These are phyloP conservation scores for Podarcis cretensis DNA, from an alignment of 2,113 vertebrate species.

Conservation along the genomic window DNA sequence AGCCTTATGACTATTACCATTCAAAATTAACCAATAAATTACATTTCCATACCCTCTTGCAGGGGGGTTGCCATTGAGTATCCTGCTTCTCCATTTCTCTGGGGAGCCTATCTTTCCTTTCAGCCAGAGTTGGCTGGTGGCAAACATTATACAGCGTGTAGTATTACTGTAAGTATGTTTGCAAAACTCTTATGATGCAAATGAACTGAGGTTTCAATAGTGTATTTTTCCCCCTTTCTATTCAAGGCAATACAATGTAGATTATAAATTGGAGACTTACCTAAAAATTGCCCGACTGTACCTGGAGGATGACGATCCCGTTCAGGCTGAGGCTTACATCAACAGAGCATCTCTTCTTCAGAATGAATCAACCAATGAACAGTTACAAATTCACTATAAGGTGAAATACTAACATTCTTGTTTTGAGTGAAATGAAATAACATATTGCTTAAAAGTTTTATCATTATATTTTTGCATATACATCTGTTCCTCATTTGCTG, in stretches of 20 bases:
- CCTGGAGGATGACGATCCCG: slow-evolving; percentile 96
- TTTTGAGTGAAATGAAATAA: slow-evolving; percentile 2
- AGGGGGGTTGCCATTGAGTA: background rate
- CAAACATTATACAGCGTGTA: background rate
- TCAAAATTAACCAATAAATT: too few species aligned
- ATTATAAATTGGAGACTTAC: slow-evolving; percentile 98
- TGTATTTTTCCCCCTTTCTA: slow-evolving; percentile 34
- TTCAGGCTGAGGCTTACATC: slow-evolving; percentile 98
- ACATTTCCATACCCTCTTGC: too few species aligned
- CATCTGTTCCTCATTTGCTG: background rate
- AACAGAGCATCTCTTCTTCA: slow-evolving; percentile 97
- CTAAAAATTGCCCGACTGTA: slow-evolving; percentile 97
- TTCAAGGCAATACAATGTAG: slow-evolving; percentile 94
- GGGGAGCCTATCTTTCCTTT: background rate
- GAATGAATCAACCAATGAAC: slow-evolving; percentile 98
- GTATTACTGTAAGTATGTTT: background rate
- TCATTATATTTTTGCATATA: background rate
- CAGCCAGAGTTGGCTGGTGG: background rate
- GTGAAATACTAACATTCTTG: slow-evolving; percentile 63
- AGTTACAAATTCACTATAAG: slow-evolving; percentile 99
- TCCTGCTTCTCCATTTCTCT: background rate
- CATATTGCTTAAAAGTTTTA: background rate
- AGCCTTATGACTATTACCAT: too few species aligned
- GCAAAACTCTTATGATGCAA: background rate
- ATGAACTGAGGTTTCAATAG: background rate